A percentile compares a stretch with the other conserved stretches of the same genome.
Conservation (phyloP, 2,888 invertebrate species). For the Troglohyphantes excavatus region DNA sequence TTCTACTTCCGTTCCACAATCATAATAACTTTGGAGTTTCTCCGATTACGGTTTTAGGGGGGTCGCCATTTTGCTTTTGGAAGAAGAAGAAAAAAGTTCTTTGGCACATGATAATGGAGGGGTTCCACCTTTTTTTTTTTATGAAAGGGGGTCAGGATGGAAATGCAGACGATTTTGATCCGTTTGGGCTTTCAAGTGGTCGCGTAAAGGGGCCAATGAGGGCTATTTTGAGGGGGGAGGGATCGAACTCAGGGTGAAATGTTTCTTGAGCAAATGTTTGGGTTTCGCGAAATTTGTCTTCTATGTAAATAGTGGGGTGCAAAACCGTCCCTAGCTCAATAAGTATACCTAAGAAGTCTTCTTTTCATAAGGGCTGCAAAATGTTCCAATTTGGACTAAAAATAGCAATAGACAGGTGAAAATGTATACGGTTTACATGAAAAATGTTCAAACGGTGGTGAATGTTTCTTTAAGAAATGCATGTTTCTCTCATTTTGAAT, state of each 20-base stretch:
- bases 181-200: constrained; percentile 29
- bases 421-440: no score
- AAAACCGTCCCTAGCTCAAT: neutral
- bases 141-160: constrained; percentile 48
- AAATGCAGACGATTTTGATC: constrained; percentile 61
- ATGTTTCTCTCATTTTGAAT: no score
- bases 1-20: constrained; percentile 48
- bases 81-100: constrained; percentile 1
- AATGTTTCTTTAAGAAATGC: no score
- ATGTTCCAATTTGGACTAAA: no score
- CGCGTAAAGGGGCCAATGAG: neutral
- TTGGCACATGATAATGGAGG: neutral
- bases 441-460: no score
- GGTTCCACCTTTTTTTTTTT: neutral
- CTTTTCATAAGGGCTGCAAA: no score
- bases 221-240: neutral
- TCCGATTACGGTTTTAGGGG: constrained; percentile 60
- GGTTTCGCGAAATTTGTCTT: neutral
- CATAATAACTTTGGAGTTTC: constrained; percentile 67
- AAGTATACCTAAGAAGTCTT: no score
- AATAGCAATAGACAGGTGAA: no score
- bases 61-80: constrained; percentile 50
- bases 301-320: neutral
- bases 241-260: neutral
- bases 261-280: neutral